Evolutionary conservation across 2,888 invertebrate species (phyloP).

Genomic region (Cephonodes hylas): DNA sequence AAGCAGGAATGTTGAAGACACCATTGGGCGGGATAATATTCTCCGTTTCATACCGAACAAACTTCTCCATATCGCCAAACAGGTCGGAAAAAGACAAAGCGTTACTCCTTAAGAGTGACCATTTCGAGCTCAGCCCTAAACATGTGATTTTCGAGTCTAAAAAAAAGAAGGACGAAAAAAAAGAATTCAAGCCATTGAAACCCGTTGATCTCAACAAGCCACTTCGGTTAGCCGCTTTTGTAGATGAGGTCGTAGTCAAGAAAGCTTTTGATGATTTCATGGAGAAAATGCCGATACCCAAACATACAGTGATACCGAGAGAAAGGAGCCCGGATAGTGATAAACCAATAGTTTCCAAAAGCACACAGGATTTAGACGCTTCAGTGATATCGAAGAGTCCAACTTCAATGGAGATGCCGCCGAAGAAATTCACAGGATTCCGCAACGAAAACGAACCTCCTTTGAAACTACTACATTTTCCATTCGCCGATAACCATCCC

Average conservation of each 20-base stretch:
- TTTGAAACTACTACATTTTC: conserved; percentile 86
- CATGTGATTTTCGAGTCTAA: conserved; percentile 80
- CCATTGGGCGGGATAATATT: conserved; percentile 92
- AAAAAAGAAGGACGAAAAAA: conserved; percentile 82
- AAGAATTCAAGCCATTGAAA: conserved; percentile 44
- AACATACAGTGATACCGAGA: conserved; percentile 54
- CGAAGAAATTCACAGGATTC: conserved; percentile 68
- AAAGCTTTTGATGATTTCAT: conserved; percentile 64
- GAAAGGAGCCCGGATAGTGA: conserved; percentile 29
- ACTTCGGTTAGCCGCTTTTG: conserved; percentile 89
- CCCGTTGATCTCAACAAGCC: conserved; percentile 86
- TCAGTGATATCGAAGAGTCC: conserved; percentile 59
- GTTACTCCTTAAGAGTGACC: conserved; percentile 95
- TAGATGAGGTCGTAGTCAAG: conserved; percentile 72
- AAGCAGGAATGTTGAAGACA: conserved; percentile 93
- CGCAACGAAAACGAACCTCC: conserved; percentile 82
- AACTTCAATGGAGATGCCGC: conserved; percentile 65
- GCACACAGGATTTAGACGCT: conserved; percentile 62
- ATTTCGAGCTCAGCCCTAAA: conserved; percentile 90
- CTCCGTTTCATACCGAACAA: conserved; percentile 93
- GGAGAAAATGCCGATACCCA: conserved; percentile 59
- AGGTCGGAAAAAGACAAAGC: conserved; percentile 85
- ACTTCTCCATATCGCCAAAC: conserved; percentile 95
- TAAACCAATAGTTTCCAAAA: conserved; percentile 47
- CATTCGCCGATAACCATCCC: conserved; percentile 87